Evolutionary conservation across 2,888 invertebrate genomes (phyloP), one percentile per base, ranked within the genome.

Genomic region (Agrotis clavis): DNA sequence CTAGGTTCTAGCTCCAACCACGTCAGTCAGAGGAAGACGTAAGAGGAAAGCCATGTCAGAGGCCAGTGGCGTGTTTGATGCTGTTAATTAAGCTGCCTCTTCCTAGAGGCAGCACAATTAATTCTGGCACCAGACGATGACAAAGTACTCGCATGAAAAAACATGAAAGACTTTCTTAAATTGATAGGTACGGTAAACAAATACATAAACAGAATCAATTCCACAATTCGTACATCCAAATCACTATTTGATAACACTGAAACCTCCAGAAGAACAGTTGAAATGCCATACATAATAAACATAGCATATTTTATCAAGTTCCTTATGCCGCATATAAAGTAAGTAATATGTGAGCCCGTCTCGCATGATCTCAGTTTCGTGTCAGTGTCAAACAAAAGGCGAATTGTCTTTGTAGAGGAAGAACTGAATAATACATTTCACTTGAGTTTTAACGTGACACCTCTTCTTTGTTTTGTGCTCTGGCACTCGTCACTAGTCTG

Each of bases 391-490:
- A 90, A 90, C 90, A 90, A 90, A 90, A 89, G 90, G 87, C 83
- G 88, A 90, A 90, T 89, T 88, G 88, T 90, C 90, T 90, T 84
- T 86, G 87, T 85, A 87, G 86, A 87, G 89, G 86, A 86, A 81
- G 84, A 87, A 87, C 90, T 92, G 93, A 93, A 93, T 93, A 93
- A 92, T 89, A 92, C 93, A 93, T 92, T 90, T 90, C 92, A 90
- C 91, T 92, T 90, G 90, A 92, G 92, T 92, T 91, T 92, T 91
- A 91, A 93, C 92, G 88, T 91, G 92, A 92, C 92, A 92, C 91
- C 91, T 91, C 85, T 88, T 87, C 92, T 92, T 92, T 92, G 92
- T 92, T 90, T 90, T 87, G 79, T 81, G 75, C 87, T 87, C 84
- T 82, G 79, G 83, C 86, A 81, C 86, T 89, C 86, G 87, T 89